These are phyloP conservation scores for Heliconius sara DNA, from an alignment of 2,888 invertebrate species.

Conservation along the genomic window DNA sequence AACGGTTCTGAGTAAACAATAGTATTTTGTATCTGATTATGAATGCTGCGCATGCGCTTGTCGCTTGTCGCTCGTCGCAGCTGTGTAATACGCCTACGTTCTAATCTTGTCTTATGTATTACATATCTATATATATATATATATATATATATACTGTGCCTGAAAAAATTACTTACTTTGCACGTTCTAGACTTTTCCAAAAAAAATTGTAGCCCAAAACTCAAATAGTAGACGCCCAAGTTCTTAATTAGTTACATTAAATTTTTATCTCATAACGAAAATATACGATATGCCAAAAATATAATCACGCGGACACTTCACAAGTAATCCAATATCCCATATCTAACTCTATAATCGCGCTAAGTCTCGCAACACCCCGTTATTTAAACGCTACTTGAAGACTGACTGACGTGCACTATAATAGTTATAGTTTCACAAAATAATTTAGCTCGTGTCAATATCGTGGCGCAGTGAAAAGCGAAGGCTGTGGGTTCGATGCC, in stretches of 20 bases:
- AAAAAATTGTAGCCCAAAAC: no score
- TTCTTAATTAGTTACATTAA: no score
- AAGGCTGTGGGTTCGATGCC: no score
- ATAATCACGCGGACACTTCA: background rate
- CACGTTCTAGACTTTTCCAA: no score
- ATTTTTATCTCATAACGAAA: no score
- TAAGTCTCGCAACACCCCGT: constrained; percentile 1
- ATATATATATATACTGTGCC: no score
- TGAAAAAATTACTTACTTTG: no score
- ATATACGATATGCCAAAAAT: background rate
- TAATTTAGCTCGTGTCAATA: background rate
- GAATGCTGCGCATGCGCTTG: background rate
- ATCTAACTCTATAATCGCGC: constrained; percentile 14
- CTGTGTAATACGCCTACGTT: background rate
- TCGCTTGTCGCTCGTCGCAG: background rate
- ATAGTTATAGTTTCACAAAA: background rate
- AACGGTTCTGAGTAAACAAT: constrained; percentile 18
- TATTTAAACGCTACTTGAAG: constrained; percentile 2
- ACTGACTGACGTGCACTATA: background rate
- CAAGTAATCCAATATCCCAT: constrained; percentile 5
- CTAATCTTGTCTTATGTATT: background rate
- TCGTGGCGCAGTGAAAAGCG: no score
- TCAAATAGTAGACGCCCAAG: no score
- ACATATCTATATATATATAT: no score
- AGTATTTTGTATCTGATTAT: constrained; percentile 18